These are phyloP conservation scores for Chironomus tentans DNA, from an alignment of 2,888 invertebrate species.

Conservation along the genomic window DNA sequence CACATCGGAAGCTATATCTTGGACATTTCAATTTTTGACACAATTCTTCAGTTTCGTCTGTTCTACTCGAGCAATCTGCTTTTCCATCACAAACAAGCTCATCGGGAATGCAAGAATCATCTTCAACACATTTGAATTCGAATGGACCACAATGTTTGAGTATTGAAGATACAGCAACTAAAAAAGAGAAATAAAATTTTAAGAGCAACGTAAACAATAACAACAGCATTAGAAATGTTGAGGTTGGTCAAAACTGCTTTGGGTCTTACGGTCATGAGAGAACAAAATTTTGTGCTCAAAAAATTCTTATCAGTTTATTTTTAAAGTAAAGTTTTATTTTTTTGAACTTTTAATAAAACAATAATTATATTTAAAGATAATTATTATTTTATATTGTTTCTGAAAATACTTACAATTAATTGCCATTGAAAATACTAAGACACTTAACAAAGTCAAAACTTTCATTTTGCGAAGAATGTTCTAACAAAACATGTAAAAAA, in stretches of 20 bases:
- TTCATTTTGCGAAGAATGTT: no score
- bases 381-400: no score
- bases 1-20: background rate
- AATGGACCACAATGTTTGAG: background rate
- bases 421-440: no score
- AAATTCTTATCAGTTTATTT: background rate
- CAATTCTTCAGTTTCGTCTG: background rate
- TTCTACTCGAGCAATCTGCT: background rate
- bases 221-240: no score
- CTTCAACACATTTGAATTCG: background rate
- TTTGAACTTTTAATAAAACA: background rate
- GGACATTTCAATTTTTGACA: background rate
- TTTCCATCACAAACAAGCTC: constrained; percentile 9
- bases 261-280: background rate
- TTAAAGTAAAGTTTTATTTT: background rate
- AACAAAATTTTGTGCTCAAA: background rate
- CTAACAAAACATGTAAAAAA: no score
- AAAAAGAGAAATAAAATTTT: no score
- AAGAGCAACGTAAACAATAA: no score
- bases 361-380: no score
- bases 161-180: no score
- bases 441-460: no score
- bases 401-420: no score
- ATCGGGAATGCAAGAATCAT: background rate
- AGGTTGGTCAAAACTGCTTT: no score